Base-by-base conservation (phyloP, 1,140 invertebrate species). In the Brachystomella parvula region DNA sequence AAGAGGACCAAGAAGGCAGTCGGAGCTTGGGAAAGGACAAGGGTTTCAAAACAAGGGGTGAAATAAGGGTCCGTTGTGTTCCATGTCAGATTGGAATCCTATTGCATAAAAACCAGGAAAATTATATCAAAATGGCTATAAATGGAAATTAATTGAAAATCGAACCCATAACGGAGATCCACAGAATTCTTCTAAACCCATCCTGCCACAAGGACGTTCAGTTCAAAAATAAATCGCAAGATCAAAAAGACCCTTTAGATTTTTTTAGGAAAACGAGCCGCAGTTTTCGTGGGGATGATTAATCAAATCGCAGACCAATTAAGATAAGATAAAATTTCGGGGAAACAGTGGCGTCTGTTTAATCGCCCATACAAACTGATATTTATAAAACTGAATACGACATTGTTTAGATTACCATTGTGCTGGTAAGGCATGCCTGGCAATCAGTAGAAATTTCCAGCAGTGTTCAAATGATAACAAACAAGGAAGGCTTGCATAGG, bases 1-100 rank as follows among this genome's bases (percentile, higher is more conserved):
- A 89, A 87, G 0, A 85, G 60, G 87, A 89, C 93, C 2, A 96
- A 78, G 78, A 92, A 94, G 24, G 82, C 76, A 77, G 90, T 93
- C 3, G 95, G 93, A 49, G 84, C 76, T 90, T 91, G 95, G 57
- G 91, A 79, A 35, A 96, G 76, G 0, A 89, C 85, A 2, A 92
- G 94, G 78, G 88, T 86, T 76, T 94, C 87, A 78, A 95, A 93
- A 78, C 92, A 96, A 78, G 82, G 79, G 63, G 90, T 90, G 58
- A 95, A 82, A 76, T 92, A 86, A 47, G 93, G 92, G 77, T 86
- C 80, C n/a, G 83, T 78, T 28, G 90, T 91, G 69, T 89, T 79
- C 90, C 92, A 94, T 58, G 87, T 85, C 74, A 86, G 68, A 73
- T 83, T 83, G 67, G 75, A 71, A 79, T 92, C 83, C 90, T 93